Evolutionary conservation across 92 coral and sea anemone species (phyloP).

Genomic region (Anthopleura xanthogrammica): DNA sequence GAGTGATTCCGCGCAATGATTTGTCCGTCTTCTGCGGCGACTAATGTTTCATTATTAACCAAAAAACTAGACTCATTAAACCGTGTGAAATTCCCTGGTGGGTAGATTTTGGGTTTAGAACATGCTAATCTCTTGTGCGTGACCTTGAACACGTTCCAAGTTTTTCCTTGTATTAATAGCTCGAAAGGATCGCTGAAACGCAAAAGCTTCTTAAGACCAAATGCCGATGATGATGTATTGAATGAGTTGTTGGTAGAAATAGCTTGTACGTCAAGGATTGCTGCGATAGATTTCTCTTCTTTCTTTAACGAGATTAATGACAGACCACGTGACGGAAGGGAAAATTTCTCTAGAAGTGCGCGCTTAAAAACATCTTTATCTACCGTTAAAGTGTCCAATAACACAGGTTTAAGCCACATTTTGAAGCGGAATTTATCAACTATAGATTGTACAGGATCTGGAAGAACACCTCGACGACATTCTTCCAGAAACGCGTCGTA

Average conservation of each 20-base stretch:
- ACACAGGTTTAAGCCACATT: conserved; percentile 35
- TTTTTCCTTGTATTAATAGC: background rate
- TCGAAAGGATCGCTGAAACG: conserved; percentile 21
- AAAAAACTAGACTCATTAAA: background rate
- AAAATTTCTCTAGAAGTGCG: background rate
- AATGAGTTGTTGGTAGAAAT: background rate
- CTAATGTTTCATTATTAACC: conserved; percentile 12
- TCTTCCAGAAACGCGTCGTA: conserved; percentile 48
- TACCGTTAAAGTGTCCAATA: background rate
- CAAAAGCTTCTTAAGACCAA: conserved; percentile 2
- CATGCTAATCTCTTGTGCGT: conserved; percentile 34
- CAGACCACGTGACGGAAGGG: background rate
- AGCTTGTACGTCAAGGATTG: conserved; percentile 20
- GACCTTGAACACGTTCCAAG: conserved; percentile 33
- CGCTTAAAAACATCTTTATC: background rate
- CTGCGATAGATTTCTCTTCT: conserved; percentile 26
- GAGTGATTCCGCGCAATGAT: conserved; percentile 23
- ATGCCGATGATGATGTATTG: background rate
- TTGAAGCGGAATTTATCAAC: conserved; percentile 41
- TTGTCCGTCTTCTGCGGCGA: background rate
- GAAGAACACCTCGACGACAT: conserved; percentile 35
- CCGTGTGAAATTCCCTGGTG: conserved; percentile 23
- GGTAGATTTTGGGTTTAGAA: conserved; percentile 36
- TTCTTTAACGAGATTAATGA: background rate
- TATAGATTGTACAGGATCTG: conserved; percentile 36